Evolutionary conservation across 53 echinoderm and acorn worm genomes (phyloP).

Genomic region (Mesocentrotus franciscanus): DNA sequence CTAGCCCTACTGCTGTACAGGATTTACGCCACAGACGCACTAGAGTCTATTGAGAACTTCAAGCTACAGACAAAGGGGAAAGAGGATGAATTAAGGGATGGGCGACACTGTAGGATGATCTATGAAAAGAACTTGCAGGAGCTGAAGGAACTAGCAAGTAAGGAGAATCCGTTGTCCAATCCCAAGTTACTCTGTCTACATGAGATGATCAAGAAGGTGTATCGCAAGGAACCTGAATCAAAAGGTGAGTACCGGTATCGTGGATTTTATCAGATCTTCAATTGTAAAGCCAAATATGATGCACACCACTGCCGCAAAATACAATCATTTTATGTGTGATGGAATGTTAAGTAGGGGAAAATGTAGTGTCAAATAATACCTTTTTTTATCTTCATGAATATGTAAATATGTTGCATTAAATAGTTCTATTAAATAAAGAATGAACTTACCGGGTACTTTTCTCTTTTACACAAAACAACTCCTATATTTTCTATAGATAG

Average conservation of each 20-base stretch:
- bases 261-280: background rate
- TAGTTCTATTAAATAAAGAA: no score
- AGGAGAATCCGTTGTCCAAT: slow-evolving; percentile 59
- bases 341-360: no score
- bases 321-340: background rate
- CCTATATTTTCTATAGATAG: no score
- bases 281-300: background rate
- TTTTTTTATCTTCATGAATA: no score
- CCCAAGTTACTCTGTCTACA: slow-evolving; percentile 70
- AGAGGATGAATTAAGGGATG: background rate
- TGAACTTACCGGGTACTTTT: no score
- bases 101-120: slow-evolving; percentile 50
- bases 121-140: slow-evolving; percentile 65
- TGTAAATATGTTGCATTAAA: no score
- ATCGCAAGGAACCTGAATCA: slow-evolving; percentile 62
- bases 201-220: slow-evolving; percentile 56
- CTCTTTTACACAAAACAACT: no score
- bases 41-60: slow-evolving; percentile 63
- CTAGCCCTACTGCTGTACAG: slow-evolving; percentile 72
- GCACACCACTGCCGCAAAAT: background rate
- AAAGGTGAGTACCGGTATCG: slow-evolving; percentile 64
- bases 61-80: slow-evolving; percentile 5
- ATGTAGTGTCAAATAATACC: no score
- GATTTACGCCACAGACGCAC: slow-evolving; percentile 68
- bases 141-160: slow-evolving; percentile 63